These are phyloP conservation scores for Hypocryptadius cinnamomeus DNA, from an alignment of 2,113 vertebrate species.

Conservation along the genomic window DNA sequence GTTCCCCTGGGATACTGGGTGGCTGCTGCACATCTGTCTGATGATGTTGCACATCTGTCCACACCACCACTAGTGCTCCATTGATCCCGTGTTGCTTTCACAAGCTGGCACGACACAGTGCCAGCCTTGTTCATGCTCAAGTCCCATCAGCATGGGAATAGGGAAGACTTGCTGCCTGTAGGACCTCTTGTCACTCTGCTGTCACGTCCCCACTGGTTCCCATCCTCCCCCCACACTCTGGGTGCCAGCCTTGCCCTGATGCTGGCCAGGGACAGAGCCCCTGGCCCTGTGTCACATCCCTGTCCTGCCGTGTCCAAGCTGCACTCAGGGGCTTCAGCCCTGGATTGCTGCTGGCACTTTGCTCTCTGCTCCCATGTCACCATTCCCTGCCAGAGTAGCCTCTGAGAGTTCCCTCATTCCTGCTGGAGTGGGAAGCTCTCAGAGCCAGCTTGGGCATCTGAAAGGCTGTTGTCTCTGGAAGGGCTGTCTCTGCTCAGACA, in stretches of 20 bases:
- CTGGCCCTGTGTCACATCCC: neutral
- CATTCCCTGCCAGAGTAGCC: neutral
- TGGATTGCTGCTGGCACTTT: neutral
- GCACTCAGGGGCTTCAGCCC: neutral
- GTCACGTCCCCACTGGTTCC: neutral
- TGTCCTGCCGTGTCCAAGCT: accelerated
- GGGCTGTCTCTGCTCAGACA: neutral
- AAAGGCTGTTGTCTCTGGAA: neutral
- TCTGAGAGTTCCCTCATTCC: neutral
- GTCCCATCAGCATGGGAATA: neutral
- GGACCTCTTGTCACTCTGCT: neutral
- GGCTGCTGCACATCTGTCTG: neutral
- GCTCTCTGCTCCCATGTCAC: neutral
- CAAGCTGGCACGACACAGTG: neutral
- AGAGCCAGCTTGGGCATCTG: neutral
- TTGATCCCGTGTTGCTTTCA: neutral
- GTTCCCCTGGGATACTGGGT: neutral
- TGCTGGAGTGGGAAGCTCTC: neutral
- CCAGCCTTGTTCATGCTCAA: neutral
- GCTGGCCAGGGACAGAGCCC: neutral
- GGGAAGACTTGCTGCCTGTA: neutral
- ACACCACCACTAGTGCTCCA: accelerated
- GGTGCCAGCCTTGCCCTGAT: neutral
- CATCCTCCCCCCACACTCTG: neutral
- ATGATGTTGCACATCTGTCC: neutral